A percentile compares a stretch with the other conserved stretches of the same genome.
Evolutionary conservation across 2,797 vertebrate species (phyloP).

Genomic region (Siniperca undulata): DNA sequence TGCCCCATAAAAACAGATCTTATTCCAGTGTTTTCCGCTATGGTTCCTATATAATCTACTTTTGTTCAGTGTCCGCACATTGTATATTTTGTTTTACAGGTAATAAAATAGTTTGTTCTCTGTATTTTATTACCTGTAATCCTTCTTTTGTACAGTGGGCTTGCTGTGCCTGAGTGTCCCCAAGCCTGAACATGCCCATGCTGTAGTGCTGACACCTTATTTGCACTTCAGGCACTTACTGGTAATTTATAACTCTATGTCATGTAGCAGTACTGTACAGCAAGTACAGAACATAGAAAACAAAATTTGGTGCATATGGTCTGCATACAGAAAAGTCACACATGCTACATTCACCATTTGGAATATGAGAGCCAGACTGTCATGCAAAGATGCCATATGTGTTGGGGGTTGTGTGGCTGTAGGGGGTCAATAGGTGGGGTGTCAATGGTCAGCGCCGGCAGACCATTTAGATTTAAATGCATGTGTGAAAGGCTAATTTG

Average conservation of each 20-base stretch:
- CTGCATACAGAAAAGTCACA: neutral
- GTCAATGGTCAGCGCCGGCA: neutral
- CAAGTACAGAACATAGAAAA: neutral
- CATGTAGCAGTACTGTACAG: neutral
- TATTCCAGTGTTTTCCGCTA: neutral
- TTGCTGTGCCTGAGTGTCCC: neutral
- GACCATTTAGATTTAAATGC: constrained; percentile 33
- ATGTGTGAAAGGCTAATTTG: constrained; percentile 34
- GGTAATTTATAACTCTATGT: neutral
- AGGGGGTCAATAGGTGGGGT: neutral
- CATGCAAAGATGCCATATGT: constrained; percentile 11
- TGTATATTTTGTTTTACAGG: neutral
- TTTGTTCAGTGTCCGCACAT: constrained; percentile 8
- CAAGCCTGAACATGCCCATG: constrained; percentile 60
- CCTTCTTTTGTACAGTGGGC: constrained; percentile 41
- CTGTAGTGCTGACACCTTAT: constrained; percentile 2
- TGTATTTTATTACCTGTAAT: constrained; percentile 34
- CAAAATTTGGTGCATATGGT: neutral
- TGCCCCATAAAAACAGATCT: neutral
- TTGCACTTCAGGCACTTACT: constrained; percentile 8
- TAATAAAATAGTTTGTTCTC: neutral
- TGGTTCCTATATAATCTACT: neutral
- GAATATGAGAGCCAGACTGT: neutral
- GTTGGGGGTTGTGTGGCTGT: constrained; percentile 14
- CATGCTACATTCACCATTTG: neutral